Conservation (phyloP, 2,797 vertebrate genomes). For the Danio tinwini region DNA sequence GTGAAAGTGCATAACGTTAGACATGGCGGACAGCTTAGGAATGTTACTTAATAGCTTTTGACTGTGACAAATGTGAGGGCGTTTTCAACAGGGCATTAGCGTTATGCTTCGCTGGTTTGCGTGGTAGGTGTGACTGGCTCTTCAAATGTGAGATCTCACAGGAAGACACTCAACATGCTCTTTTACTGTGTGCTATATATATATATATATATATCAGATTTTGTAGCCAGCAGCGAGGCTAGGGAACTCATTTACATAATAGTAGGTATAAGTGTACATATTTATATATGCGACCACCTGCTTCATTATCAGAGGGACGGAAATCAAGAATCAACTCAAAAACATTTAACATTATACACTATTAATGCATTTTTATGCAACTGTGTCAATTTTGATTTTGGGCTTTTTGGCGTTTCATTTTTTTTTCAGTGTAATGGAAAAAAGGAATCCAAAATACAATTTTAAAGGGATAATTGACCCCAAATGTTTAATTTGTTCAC, state of each 20-base stretch:
- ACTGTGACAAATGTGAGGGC: slow-evolving; percentile 36
- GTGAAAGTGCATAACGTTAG: not conserved
- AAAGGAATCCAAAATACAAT: no score
- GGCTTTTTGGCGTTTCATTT: no score
- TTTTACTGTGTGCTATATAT: slow-evolving; percentile 27
- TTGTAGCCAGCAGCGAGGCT: not conserved
- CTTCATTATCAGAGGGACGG: not conserved
- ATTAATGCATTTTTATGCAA: no score
- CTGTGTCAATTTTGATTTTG: no score
- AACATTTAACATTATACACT: not conserved
- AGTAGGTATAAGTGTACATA: not conserved
- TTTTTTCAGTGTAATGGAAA: no score
- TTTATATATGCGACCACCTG: not conserved
- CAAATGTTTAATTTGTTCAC: no score
- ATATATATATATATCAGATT: slow-evolving; percentile 16
- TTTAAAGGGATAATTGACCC: no score
- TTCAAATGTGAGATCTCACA: slow-evolving; percentile 41
- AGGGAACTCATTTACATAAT: slow-evolving; percentile 39
- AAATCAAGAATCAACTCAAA: not conserved
- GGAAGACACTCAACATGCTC: slow-evolving; percentile 39
- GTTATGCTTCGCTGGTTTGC: slow-evolving; percentile 43
- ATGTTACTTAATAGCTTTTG: slow-evolving; percentile 36
- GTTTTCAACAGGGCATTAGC: slow-evolving; percentile 37
- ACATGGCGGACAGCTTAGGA: slow-evolving; percentile 3
- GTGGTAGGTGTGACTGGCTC: slow-evolving; percentile 32